phyloP scores from a whole-genome alignment of 2,113 vertebrate species.

The Jacana jacana region DNA sequence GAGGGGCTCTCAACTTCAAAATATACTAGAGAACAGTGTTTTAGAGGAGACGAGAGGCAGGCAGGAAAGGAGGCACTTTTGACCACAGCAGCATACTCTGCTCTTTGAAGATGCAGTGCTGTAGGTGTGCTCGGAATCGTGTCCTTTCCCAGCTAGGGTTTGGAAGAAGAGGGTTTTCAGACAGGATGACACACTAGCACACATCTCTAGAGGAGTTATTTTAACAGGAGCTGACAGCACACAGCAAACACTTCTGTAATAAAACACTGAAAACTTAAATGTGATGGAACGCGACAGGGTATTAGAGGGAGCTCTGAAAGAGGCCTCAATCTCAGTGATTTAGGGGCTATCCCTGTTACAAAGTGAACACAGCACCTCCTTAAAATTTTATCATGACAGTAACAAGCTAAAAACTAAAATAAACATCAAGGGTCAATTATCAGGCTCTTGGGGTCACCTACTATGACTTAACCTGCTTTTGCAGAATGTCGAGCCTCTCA shows the following conservation, averaged over 20 bases:
- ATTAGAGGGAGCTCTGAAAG: background rate
- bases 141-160: background rate
- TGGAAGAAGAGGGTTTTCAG: conserved; percentile 2
- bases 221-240: background rate
- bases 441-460: background rate
- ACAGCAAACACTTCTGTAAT: background rate
- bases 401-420: background rate
- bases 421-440: background rate
- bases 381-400: background rate
- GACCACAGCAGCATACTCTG: background rate
- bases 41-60: background rate
- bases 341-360: background rate
- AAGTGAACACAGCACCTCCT: background rate
- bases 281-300: background rate
- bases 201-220: background rate
- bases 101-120: background rate
- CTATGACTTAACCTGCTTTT: background rate
- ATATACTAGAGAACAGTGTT: fast-evolving
- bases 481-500: background rate
- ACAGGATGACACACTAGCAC: conserved; percentile 26
- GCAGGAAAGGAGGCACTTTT: background rate
- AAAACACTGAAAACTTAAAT: background rate
- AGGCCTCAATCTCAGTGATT: background rate
- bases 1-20: background rate
- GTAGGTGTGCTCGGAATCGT: background rate